Base-by-base conservation (phyloP, 2,113 vertebrate species). In the Lepus timidus region DNA sequence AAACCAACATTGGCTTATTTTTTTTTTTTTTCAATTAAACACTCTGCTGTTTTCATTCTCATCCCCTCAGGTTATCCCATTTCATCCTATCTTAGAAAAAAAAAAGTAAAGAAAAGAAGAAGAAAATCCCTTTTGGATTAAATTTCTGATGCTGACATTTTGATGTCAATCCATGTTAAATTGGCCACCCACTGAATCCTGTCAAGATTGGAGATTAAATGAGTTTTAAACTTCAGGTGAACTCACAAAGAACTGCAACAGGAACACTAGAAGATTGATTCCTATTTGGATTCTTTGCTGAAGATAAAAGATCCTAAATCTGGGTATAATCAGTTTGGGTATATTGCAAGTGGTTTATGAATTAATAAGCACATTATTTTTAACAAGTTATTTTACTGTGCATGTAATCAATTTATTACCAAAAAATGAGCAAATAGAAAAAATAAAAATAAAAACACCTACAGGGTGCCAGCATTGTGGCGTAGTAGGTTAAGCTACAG, bases 211-310 rank as follows among this genome's bases (percentile, higher is more conserved):
- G 36, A 90, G 61, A 91, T 93, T 61, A 88, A 75, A 75, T 91
- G 61, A 51, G 31, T 90, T 93, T 83, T 94, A 96, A 97, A 97
- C 89, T 95, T 95, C 55, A 75, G 13, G 9, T 87, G 78, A 95
- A 94, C 94, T 95, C 70, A 96, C 19, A 73, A 87, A 90, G 27
- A 92, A 68, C n/a, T 71, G 61, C 20, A 81, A 90, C 27, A 80
- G 61, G 31, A 92, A 87, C 44, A 68, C 58, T 31, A 78, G 65
- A 51, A 87, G n/a, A 86, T 55, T 92, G n/a, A 90, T 94, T 87
- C 39, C 52, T 95, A 67, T 85, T 71, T 81, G 27, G 19, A 92
- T 76, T 94, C 23, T 85, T 81, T 84, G 16, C 29, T 68, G 33
- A 85, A 94, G 44, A 71, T 90, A 61, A 91, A 89, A 84, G 44